Evolutionary conservation across 2,113 vertebrate genomes (phyloP).

Genomic region (Pseudonaja textilis): DNA sequence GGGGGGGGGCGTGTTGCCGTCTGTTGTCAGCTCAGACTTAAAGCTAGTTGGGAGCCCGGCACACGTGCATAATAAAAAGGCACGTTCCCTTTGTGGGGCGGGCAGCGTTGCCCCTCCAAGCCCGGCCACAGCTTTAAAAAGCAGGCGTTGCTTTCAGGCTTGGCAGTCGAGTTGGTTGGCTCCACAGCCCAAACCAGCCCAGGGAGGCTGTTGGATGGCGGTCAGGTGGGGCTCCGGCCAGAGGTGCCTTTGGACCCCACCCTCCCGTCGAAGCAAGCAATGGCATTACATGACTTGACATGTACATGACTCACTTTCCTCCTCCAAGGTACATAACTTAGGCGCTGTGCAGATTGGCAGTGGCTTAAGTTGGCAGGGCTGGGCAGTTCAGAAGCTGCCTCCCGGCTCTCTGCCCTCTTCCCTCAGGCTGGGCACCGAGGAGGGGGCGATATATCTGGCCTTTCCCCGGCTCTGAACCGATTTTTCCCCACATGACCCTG

Average conservation of each 20-base stretch:
- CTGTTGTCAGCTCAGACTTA: background rate
- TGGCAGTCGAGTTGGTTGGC: background rate
- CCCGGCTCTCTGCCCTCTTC: conserved; percentile 52
- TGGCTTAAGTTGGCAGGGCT: conserved; percentile 65
- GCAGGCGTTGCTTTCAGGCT: background rate
- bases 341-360: conserved; percentile 69
- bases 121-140: background rate
- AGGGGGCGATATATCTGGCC: conserved; percentile 56
- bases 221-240: background rate
- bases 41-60: background rate
- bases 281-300: conserved; percentile 78
- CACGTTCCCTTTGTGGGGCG: background rate
- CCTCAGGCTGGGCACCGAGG: conserved; percentile 47
- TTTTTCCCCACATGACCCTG: conserved; percentile 53
- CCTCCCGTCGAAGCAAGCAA: conserved; percentile 61
- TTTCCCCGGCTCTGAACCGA: conserved; percentile 57
- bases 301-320: conserved; percentile 77
- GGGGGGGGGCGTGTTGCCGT: background rate
- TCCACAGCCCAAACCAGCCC: background rate
- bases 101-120: background rate
- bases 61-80: background rate
- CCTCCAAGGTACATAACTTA: conserved; percentile 74
- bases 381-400: conserved; percentile 63
- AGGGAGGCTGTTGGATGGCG: background rate
- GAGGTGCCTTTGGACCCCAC: conserved; percentile 4